Evolutionary conservation across 2,888 invertebrate genomes (phyloP).

Genomic region (Hofmannophila pseudospretella): DNA sequence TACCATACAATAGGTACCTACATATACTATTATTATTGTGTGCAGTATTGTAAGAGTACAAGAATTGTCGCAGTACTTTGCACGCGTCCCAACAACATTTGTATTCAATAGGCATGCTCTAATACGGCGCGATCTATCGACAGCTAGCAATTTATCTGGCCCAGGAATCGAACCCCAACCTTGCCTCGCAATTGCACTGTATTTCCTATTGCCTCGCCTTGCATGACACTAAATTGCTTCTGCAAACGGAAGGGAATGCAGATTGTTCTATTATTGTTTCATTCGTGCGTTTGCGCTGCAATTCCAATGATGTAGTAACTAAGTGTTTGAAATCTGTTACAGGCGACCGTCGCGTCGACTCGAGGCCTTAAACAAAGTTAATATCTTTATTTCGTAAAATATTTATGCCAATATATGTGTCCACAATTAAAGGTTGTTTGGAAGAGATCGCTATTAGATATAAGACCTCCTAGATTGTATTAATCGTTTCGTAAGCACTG

Average conservation of each 20-base stretch:
- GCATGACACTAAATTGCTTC: constrained; percentile 66
- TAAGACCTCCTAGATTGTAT: no score
- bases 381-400: neutral
- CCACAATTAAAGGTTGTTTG: no score
- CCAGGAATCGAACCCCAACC: constrained; percentile 41
- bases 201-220: constrained; percentile 62
- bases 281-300: constrained; percentile 29
- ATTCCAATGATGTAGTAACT: constrained; percentile 8
- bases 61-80: constrained; percentile 17
- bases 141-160: constrained; percentile 49
- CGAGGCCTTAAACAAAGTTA: neutral
- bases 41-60: neutral
- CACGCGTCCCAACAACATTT: constrained; percentile 45
- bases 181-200: constrained; percentile 48
- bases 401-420: no score
- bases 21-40: no score
- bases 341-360: no score
- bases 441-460: no score
- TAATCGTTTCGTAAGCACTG: no score
- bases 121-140: constrained; percentile 64
- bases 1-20: neutral
- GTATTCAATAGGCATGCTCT: constrained; percentile 66
- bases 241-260: constrained; percentile 61
- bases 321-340: neutral
- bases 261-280: constrained; percentile 64